Evolutionary conservation across 2,797 vertebrate species (phyloP).

Genomic region (Anolis apletophallus): DNA sequence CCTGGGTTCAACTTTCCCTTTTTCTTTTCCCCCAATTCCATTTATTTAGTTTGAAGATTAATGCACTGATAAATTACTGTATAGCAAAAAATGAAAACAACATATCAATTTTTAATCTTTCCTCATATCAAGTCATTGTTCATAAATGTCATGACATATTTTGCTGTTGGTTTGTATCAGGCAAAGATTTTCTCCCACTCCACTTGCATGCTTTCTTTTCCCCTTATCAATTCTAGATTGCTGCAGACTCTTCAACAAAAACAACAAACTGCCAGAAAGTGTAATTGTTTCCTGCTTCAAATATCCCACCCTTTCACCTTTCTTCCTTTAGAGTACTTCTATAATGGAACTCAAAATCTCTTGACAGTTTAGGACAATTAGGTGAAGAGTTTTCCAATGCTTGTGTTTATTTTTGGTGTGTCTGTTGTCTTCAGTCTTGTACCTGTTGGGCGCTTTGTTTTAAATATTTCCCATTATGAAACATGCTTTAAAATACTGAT

Average conservation of each 20-base stretch:
- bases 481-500: conserved; percentile 22
- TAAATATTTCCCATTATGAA: conserved; percentile 31
- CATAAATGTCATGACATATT: conserved; percentile 7
- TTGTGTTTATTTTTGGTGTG: conserved; percentile 10
- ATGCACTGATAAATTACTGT: neutral
- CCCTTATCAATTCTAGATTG: neutral
- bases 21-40: neutral
- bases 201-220: neutral
- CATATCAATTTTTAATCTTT: conserved; percentile 2
- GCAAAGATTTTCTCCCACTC: conserved; percentile 14
- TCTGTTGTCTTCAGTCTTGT: conserved; percentile 26
- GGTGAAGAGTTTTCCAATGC: conserved; percentile 30
- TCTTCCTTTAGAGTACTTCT: conserved; percentile 41
- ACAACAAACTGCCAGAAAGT: conserved; percentile 27
- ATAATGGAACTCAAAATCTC: conserved; percentile 44
- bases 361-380: conserved; percentile 47
- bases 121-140: neutral
- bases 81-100: neutral
- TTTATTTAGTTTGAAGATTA: conserved; percentile 4
- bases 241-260: conserved; percentile 39
- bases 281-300: conserved; percentile 40
- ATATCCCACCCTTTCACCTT: conserved; percentile 33
- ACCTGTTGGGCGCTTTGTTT: conserved; percentile 31
- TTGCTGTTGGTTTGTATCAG: conserved; percentile 8
- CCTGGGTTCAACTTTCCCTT: neutral